These are phyloP conservation scores for Actias luna DNA, from an alignment of 2,888 invertebrate genomes.

Conservation along the genomic window DNA sequence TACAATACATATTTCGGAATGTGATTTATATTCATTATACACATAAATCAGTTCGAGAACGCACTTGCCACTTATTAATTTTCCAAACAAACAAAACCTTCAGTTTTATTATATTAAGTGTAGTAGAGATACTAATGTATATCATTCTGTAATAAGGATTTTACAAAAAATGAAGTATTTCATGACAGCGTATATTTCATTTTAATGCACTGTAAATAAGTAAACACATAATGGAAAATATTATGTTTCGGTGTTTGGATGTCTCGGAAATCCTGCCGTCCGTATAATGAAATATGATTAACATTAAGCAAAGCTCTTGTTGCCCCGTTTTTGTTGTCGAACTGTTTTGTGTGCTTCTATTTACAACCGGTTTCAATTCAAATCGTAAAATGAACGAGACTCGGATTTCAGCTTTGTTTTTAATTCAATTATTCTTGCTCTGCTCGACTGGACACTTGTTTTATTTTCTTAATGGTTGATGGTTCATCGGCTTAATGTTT, in stretches of 20 bases:
- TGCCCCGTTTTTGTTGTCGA: slow-evolving; percentile 65
- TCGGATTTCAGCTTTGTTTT: slow-evolving; percentile 41
- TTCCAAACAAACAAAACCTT: not conserved
- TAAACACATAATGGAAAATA: slow-evolving; percentile 47
- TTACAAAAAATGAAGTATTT: slow-evolving; percentile 25
- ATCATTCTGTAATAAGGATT: not conserved
- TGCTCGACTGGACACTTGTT: slow-evolving; percentile 32
- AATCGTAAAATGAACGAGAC: slow-evolving; percentile 50
- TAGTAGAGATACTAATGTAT: not conserved
- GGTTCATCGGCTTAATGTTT: slow-evolving; percentile 18
- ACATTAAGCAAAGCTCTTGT: slow-evolving; percentile 71
- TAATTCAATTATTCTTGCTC: slow-evolving; percentile 45
- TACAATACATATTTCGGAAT: no score
- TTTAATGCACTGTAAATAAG: slow-evolving; percentile 52
- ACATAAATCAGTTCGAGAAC: no score
- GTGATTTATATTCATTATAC: no score
- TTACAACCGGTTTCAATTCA: slow-evolving; percentile 52
- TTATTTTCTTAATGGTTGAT: slow-evolving; percentile 27
- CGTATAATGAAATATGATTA: slow-evolving; percentile 71
- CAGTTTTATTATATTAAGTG: not conserved
- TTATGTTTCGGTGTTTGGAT: slow-evolving; percentile 45
- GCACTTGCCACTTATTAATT: no score
- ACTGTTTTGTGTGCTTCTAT: slow-evolving; percentile 56
- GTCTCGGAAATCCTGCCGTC: slow-evolving; percentile 60
- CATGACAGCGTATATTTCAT: slow-evolving; percentile 47